These are phyloP conservation scores for Eupithecia exiguata DNA, from an alignment of 2,888 invertebrate genomes.

Conservation along the genomic window DNA sequence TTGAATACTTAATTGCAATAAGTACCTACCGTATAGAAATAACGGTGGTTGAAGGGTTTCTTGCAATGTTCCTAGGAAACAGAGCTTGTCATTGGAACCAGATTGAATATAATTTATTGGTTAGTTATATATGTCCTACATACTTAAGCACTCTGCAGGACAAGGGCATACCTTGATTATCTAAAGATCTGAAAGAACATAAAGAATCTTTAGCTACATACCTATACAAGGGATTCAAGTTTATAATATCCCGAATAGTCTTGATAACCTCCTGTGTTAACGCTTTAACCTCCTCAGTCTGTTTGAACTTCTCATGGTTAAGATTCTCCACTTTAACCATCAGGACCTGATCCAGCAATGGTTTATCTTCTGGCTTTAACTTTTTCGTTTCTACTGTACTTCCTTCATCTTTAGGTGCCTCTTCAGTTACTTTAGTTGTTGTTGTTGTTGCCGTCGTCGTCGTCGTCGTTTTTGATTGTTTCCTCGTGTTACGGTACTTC, in stretches of 20 bases:
- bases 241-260: slow-evolving; percentile 98
- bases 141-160: no score
- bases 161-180: no score
- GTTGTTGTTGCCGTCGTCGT: slow-evolving; percentile 27
- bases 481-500: slow-evolving; percentile 72
- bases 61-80: no score
- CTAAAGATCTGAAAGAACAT: neutral
- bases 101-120: no score
- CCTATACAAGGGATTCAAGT: slow-evolving; percentile 97
- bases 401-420: slow-evolving; percentile 37
- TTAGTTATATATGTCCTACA: no score
- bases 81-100: no score
- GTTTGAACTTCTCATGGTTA: slow-evolving; percentile 92
- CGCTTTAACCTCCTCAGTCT: slow-evolving; percentile 98
- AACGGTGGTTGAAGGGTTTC: no score
- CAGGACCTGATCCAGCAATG: slow-evolving; percentile 81
- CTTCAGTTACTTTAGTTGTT: slow-evolving; percentile 19
- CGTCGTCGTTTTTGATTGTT: slow-evolving; percentile 48
- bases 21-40: no score
- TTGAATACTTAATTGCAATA: no score
- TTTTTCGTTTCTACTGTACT: slow-evolving; percentile 48
- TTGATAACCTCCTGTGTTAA: slow-evolving; percentile 98
- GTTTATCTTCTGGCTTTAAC: slow-evolving; percentile 44
- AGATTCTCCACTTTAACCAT: slow-evolving; percentile 98
- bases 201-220: slow-evolving; percentile 45